phyloP scores from a whole-genome alignment of 1,140 invertebrate species.

The Drosophila littoralis region DNA sequence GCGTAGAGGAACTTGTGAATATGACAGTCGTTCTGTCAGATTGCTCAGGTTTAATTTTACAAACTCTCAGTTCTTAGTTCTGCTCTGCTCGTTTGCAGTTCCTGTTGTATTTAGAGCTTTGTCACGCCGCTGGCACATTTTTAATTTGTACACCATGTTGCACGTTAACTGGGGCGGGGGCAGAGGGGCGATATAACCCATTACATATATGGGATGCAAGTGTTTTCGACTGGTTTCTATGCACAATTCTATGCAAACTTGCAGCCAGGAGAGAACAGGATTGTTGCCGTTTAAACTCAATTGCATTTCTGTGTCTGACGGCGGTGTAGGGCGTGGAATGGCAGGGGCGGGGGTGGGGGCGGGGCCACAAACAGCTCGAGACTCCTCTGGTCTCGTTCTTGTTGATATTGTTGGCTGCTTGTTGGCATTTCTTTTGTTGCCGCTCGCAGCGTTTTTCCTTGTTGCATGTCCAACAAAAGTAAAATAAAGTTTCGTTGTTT shows the following conservation, averaged over 20 bases:
- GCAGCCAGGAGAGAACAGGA: conserved; percentile 29
- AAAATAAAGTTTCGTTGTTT: conserved; percentile 51
- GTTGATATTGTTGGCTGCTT: conserved; percentile 28
- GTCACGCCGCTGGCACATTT: conserved; percentile 69
- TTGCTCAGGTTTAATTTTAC: conserved; percentile 9
- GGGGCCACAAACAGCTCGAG: conserved; percentile 33
- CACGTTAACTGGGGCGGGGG: conserved; percentile 37
- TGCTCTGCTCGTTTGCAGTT: conserved; percentile 4
- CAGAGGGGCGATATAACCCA: background rate
- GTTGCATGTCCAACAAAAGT: conserved; percentile 46
- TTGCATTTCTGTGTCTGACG: conserved; percentile 60
- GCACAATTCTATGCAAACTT: conserved; percentile 52
- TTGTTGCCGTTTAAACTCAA: conserved; percentile 76
- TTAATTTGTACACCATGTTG: conserved; percentile 76
- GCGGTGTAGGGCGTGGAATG: background rate
- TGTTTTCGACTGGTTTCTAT: conserved; percentile 45
- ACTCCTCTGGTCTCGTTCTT: conserved; percentile 31
- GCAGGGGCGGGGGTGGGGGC: background rate
- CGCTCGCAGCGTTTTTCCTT: conserved; percentile 46
- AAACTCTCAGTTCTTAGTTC: background rate
- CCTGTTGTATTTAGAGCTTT: conserved; percentile 41
- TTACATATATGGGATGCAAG: conserved; percentile 18
- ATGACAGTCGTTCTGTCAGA: conserved; percentile 1
- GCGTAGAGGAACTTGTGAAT: background rate
- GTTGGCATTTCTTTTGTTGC: conserved; percentile 21